Base-by-base conservation (phyloP, 2,888 invertebrate species). In the Marasmarcha lunaedactyla region DNA sequence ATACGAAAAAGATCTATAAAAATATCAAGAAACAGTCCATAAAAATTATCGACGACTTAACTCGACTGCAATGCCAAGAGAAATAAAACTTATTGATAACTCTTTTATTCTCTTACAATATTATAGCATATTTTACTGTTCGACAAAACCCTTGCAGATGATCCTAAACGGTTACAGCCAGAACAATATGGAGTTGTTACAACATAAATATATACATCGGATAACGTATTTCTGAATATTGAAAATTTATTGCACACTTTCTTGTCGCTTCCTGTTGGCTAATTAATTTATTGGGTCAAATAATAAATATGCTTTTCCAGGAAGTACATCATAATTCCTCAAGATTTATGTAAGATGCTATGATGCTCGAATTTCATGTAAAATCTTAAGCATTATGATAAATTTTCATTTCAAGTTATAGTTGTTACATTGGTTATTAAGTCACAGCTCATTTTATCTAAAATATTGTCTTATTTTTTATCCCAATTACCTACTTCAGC, bases 21-120 rank as follows among this genome's bases (percentile, higher is more conserved):
- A 30, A 30, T 7, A 20, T n/a, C 6, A 30, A 30, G 9, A 30
- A 30, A 25, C 25, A 6, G 9, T 25, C 30, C 4, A 30, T 30
- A 11, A 11, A 30, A 30, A 30, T 30, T 30, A 30, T 10, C 30
- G 30, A 3, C 30, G 4, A 30, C 11, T 11, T 7, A n/a, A 30
- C 30, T n/a, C 30, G 30, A 30, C n/a, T 30, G n/a, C 11, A 30
- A 20, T 5, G 3, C 20, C 20, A 20, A 30, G 10, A 10, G n/a
- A 3, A 61, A 64, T 64, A 63, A 61, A 72, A 71, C 66, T 69
- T 74, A 79, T 78, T 76, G 78, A 72, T 77, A 74, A 73, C 67
- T 72, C 63, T 65, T 70, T 70, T 67, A 69, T 68, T 11, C 13
- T 63, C 67, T 57, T 63, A 53, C 58, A 68, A 67, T 69, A 65